Evolutionary conservation across 2,888 invertebrate species (phyloP).

Genomic region (Cataglyphis cursor): DNA sequence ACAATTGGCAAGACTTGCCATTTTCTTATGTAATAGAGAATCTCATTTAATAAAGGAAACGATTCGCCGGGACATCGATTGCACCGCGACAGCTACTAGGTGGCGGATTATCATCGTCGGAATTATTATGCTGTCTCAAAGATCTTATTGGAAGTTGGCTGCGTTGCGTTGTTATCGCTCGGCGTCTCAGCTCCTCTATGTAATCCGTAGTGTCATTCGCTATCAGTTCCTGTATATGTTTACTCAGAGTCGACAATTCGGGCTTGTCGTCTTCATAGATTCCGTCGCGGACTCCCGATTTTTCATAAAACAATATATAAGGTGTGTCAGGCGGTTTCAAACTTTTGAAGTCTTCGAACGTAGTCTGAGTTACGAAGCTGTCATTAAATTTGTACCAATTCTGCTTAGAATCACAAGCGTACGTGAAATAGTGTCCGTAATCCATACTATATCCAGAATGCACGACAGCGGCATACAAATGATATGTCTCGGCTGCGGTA

Average conservation of each 20-base stretch:
- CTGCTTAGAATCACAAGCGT: slow-evolving; percentile 90
- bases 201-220: slow-evolving; percentile 79
- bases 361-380: slow-evolving; percentile 90
- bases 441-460: slow-evolving; percentile 94
- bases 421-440: slow-evolving; percentile 95
- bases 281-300: slow-evolving; percentile 80
- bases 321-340: slow-evolving; percentile 92
- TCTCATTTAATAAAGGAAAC: slow-evolving; percentile 78
- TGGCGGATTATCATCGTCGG: slow-evolving; percentile 87
- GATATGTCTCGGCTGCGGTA: slow-evolving; percentile 88
- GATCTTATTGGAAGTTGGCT: slow-evolving; percentile 50
- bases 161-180: slow-evolving; percentile 75
- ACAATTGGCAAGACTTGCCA: slow-evolving; percentile 6
- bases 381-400: slow-evolving; percentile 95
- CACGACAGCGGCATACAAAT: slow-evolving; percentile 93
- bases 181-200: slow-evolving; percentile 79
- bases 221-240: slow-evolving; percentile 81
- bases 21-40: not conserved
- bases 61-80: slow-evolving; percentile 79
- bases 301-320: slow-evolving; percentile 93
- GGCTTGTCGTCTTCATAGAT: slow-evolving; percentile 80
- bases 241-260: slow-evolving; percentile 77
- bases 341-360: slow-evolving; percentile 89
- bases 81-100: slow-evolving; percentile 88
- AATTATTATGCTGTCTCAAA: slow-evolving; percentile 78